Evolutionary conservation across 2,113 vertebrate species (phyloP), one percentile per base, ranked within the genome.

Genomic region (Cyanoderma ruficeps): DNA sequence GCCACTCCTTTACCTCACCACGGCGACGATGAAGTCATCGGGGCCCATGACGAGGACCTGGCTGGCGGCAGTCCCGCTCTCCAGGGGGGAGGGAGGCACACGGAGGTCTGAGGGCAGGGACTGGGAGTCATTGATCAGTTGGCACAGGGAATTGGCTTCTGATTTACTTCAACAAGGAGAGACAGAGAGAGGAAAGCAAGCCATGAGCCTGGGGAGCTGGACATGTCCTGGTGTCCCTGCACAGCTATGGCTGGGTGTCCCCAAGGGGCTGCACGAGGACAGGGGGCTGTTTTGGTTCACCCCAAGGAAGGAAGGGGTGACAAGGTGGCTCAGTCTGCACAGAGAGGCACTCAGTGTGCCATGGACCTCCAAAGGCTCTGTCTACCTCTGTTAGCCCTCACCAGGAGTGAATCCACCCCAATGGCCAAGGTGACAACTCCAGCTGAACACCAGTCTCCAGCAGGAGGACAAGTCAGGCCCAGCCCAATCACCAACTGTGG

Each of bases 21-120:
- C 97, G 3, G 99, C 98, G 17, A 99, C 99, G 4, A 99, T 99
- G 96, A 98, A 98, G 97, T 99, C 99, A 17, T 99, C 99, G 0
- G 99, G 99, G 50, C 99, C 99, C 98, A 99, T 99, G 87, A 99
- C 98, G 60, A 99, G 98, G 92, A 99, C 99, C 96, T 99, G 99
- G 82, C 99, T 98, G 20, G 98, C 98, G 3, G 98, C 95, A 1
- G 98, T 84, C 5, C 98, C 98, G 0, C 98, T 96, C 21, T 98
- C 98, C 91, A 98, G 44, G 5, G 98, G 94, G 47, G 98, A 98
- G 37, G 96, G 97, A 19, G 98, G 96, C 33, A 97, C 52, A 46
- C 90, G 98, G 27, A 98, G 98, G 14, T 97, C 96, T 3, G 97
- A 95, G 1, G 98, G 97, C 65, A 98, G 98, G 1, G 98, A 96